phyloP scores from a whole-genome alignment of 2,113 vertebrate genomes.

The Thalassarche chlororhynchos region DNA sequence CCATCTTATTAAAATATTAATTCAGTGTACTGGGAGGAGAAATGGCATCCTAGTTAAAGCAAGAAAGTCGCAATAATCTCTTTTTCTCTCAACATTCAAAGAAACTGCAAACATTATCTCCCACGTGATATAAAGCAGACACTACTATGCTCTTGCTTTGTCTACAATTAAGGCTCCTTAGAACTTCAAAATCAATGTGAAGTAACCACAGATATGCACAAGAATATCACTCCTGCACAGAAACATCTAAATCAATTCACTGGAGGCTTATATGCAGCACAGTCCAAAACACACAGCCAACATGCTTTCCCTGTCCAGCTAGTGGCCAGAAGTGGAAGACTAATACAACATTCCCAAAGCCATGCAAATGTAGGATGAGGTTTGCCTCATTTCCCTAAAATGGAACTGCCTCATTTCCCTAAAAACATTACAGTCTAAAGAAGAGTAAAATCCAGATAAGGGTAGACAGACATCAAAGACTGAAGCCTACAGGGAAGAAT shows the following conservation, averaged over 20 bases:
- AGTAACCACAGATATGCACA: neutral
- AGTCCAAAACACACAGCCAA: neutral
- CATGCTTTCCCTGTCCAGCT: neutral
- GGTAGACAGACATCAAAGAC: neutral
- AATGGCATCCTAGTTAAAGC: neutral
- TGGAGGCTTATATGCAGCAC: neutral
- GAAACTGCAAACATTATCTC: neutral
- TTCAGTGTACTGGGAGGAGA: neutral
- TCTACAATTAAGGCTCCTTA: neutral
- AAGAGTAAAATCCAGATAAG: neutral
- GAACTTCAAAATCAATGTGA: neutral
- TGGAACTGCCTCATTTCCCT: neutral
- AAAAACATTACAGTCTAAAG: neutral
- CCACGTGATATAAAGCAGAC: neutral
- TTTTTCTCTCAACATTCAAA: neutral
- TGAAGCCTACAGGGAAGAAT: neutral
- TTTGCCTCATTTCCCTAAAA: neutral
- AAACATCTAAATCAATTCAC: neutral
- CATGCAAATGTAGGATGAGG: neutral
- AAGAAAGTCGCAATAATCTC: neutral
- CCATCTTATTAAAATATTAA: neutral
- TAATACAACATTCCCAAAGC: neutral
- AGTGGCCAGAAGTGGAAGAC: neutral
- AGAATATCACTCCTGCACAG: neutral
- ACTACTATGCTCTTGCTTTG: neutral